These are phyloP conservation scores for Plestiodon gilberti DNA, from an alignment of 2,113 vertebrate species.

Conservation along the genomic window DNA sequence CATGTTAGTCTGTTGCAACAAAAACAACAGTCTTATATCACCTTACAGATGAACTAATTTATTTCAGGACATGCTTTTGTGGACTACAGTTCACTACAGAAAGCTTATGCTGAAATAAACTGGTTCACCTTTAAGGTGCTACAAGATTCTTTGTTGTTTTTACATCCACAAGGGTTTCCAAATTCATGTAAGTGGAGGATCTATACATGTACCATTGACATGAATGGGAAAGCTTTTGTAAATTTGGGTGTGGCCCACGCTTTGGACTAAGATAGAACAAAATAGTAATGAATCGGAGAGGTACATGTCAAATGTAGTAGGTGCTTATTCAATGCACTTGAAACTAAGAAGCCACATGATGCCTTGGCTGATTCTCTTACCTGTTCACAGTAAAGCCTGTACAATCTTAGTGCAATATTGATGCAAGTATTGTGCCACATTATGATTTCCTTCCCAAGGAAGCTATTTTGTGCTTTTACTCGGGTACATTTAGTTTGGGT, in stretches of 20 bases:
- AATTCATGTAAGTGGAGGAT: not conserved
- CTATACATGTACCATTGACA: not conserved
- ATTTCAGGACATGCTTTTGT: no score
- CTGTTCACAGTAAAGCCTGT: not conserved
- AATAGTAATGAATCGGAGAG: not conserved
- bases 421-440: not conserved
- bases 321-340: not conserved
- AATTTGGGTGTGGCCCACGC: no score
- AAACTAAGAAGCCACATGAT: not conserved
- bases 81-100: no score
- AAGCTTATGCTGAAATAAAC: no score
- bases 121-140: no score
- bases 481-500: not conserved
- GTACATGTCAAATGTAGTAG: not conserved
- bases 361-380: not conserved
- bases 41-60: no score
- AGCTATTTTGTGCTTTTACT: not conserved
- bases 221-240: not conserved
- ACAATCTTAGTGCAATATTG: not conserved
- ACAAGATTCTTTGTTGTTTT: no score
- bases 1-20: no score
- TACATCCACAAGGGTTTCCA: not conserved
- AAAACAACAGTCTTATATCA: no score
- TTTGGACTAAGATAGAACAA: not conserved
- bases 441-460: not conserved